phyloP scores from a whole-genome alignment of 2,888 invertebrate genomes.

The Synanthedon tipuliformis region DNA sequence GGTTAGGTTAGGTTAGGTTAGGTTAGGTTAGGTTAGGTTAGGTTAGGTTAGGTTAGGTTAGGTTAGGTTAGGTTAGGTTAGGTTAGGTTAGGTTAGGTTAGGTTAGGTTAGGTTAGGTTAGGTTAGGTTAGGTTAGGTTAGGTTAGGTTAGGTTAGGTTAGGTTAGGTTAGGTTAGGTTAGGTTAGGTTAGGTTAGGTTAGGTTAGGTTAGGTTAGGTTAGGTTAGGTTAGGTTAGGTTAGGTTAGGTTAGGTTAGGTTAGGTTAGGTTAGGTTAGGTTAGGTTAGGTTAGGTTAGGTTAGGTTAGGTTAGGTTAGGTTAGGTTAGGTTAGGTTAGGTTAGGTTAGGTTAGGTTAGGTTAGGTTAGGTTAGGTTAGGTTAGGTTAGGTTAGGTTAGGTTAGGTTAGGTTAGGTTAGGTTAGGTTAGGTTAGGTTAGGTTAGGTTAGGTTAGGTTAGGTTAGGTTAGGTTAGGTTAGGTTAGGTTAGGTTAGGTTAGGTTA shows the following conservation, averaged over 20 bases:
- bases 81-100: constrained; percentile 1
- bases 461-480: constrained; percentile 5
- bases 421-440: constrained; percentile 8
- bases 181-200: constrained; percentile 6
- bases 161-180: constrained; percentile 10
- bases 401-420: constrained; percentile 5
- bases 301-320: constrained; percentile 7
- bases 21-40: constrained; percentile 5
- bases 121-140: constrained; percentile 10
- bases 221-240: constrained; percentile 8
- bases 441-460: constrained; percentile 2
- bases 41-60: constrained; percentile 3
- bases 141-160: constrained; percentile 12
- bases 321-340: constrained; percentile 6
- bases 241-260: constrained; percentile 6
- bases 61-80: constrained; percentile 5
- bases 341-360: constrained; percentile 4
- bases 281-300: constrained; percentile 7
- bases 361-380: constrained; percentile 3
- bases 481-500: constrained; percentile 5
- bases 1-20: constrained; percentile 5
- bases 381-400: constrained; percentile 5
- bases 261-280: constrained; percentile 6
- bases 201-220: constrained; percentile 7
- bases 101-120: constrained; percentile 10